phyloP scores from a whole-genome alignment of 1,140 invertebrate species.

The Ylistrum balloti region DNA sequence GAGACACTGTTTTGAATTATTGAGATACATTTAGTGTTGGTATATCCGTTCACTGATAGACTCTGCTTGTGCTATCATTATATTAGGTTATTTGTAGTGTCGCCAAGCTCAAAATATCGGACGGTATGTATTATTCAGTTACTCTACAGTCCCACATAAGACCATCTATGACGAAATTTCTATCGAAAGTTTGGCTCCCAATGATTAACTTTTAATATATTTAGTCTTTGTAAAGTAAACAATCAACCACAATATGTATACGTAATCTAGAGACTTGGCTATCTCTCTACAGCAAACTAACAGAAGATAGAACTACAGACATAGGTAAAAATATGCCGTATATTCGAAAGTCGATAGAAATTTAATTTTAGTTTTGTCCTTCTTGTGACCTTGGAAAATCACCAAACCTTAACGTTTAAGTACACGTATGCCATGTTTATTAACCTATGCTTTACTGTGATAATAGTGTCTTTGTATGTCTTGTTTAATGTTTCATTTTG shows the following conservation, averaged over 20 bases:
- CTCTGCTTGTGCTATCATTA: not conserved
- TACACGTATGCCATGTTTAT: no score
- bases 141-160: not conserved
- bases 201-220: slow-evolving; percentile 36
- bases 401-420: no score
- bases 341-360: not conserved
- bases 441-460: no score
- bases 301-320: not conserved
- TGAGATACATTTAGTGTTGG: not conserved
- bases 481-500: no score
- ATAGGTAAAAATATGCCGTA: not conserved
- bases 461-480: no score
- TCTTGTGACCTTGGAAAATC: not conserved
- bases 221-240: not conserved
- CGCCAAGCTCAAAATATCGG: slow-evolving; percentile 31
- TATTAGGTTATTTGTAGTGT: not conserved
- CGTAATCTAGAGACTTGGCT: not conserved
- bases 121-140: not conserved
- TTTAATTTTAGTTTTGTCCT: no score
- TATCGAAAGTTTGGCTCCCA: not conserved
- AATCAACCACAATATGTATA: not conserved
- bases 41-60: not conserved
- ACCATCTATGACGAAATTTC: not conserved
- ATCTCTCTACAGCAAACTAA: no score
- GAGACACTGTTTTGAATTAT: slow-evolving; percentile 21